Evolutionary conservation across 92 coral and sea anemone species (phyloP), one percentile per base, ranked within the genome.

Genomic region (Pocillopora grandis): DNA sequence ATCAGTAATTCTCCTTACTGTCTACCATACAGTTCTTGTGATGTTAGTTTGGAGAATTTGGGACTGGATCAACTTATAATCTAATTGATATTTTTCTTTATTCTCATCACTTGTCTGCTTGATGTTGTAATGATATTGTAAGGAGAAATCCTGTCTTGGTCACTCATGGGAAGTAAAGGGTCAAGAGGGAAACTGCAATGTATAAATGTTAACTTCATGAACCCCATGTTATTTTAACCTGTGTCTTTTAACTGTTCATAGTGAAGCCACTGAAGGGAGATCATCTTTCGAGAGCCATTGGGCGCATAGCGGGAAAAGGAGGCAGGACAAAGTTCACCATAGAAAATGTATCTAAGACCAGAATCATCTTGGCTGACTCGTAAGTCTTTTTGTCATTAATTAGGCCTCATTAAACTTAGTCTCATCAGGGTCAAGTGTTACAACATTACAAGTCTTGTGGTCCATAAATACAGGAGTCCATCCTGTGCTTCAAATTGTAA

Each of bases 291-390:
- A 84, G 99, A 85, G 99, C 99, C 27, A 96, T 96, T 79, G 99
- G 99, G 13, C 86, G 99, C 62, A 91, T 96, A 71, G 99, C 99
- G 59, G 99, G 99, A 17, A 94, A 92, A 78, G 95, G 99, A 66
- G 99, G 99, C 71, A 92, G 89, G 78, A 96, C 99, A 77, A 96
- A 96, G 76, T 96, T 90, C 71, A 96, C 99, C 3, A 94, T 96
- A 63, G 99, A 96, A 89, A 96, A 96, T 94, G 99, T 96, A 66
- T 94, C 99, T 58, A 96, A 96, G 87, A 96, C 99, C 12, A 95
- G 99, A 85, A 96, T 96, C 60, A 97, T 96, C 59, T 86, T 96
- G 16, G 99, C 99, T 15, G 99, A 96, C 84, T 77, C 99, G 99
- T 96, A 84, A 94, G 99, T 92, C 12, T 12, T 65, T 71, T 7